Evolutionary conservation across 2,888 invertebrate species (phyloP).

Genomic region (Tillus elongatus): DNA sequence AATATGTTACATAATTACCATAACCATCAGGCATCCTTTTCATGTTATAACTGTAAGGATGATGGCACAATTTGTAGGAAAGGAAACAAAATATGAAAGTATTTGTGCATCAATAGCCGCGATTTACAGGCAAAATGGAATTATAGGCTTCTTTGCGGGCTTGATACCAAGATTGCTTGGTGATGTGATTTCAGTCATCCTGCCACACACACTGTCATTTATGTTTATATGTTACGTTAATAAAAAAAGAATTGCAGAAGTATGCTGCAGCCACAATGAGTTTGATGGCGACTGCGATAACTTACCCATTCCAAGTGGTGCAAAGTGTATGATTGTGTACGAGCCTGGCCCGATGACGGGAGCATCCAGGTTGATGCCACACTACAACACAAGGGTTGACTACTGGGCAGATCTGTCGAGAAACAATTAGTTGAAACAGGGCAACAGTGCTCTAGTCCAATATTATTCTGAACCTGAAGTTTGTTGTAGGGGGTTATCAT

Average conservation of each 20-base stretch:
- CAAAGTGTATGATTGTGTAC: conserved; percentile 82
- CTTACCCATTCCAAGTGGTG: conserved; percentile 90
- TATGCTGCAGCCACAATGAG: conserved; percentile 50
- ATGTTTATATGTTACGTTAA: conserved; percentile 72
- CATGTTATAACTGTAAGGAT: conserved; percentile 85
- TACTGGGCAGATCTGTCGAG: conserved; percentile 74
- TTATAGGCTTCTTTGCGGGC: conserved; percentile 80
- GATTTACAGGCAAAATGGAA: conserved; percentile 79
- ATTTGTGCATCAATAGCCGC: conserved; percentile 66
- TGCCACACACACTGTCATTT: conserved; percentile 68
- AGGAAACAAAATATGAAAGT: conserved; percentile 72
- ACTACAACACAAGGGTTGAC: conserved; percentile 69
- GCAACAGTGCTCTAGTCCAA: conserved; percentile 73
- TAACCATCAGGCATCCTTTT: conserved; percentile 82
- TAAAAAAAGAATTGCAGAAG: conserved; percentile 52
- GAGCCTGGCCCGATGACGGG: conserved; percentile 74
- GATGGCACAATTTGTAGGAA: conserved; percentile 92
- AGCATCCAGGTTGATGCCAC: conserved; percentile 74
- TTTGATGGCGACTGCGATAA: conserved; percentile 67
- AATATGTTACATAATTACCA: conserved; percentile 64
- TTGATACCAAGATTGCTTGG: conserved; percentile 78
- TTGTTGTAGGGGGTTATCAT: no score
- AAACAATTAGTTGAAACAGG: conserved; percentile 74
- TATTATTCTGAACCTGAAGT: conserved; percentile 58
- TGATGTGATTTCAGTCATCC: conserved; percentile 69